Conservation (phyloP, 2,888 invertebrate species). For the Argyresthia goedartella region DNA sequence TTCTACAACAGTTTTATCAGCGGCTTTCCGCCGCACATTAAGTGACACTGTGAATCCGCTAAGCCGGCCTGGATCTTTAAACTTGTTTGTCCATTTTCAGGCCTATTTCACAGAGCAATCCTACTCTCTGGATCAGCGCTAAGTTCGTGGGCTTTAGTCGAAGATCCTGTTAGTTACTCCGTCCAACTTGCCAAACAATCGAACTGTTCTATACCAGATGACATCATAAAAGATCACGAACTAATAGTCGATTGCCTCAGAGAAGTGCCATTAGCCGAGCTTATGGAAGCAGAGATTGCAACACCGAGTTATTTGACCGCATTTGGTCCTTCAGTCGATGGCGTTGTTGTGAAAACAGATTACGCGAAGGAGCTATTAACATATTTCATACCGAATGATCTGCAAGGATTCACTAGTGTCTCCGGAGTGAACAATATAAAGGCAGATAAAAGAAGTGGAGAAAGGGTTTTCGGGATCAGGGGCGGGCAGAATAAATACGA, state of each 20-base stretch:
- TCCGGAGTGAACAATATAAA: slow-evolving; percentile 70
- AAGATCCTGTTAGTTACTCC: slow-evolving; percentile 87
- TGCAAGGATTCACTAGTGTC: slow-evolving; percentile 74
- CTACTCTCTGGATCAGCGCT: slow-evolving; percentile 89
- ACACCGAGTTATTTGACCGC: slow-evolving; percentile 87
- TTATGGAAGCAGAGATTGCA: slow-evolving; percentile 81
- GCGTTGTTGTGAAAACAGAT: slow-evolving; percentile 92
- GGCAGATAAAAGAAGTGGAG: slow-evolving; percentile 73
- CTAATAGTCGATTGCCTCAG: slow-evolving; percentile 87
- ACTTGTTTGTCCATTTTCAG: slow-evolving; percentile 37
- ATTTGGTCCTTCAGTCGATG: slow-evolving; percentile 95
- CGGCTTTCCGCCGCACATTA: too few species aligned
- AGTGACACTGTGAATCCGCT: background rate
- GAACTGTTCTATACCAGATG: slow-evolving; percentile 87
- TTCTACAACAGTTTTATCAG: too few species aligned
- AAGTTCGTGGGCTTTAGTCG: slow-evolving; percentile 91
- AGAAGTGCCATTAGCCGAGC: slow-evolving; percentile 79
- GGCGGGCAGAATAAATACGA: slow-evolving; percentile 80
- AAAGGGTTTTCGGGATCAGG: slow-evolving; percentile 69
- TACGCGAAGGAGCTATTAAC: slow-evolving; percentile 85
- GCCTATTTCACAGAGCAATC: slow-evolving; percentile 89
- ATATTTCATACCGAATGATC: slow-evolving; percentile 76
- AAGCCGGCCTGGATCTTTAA: background rate
- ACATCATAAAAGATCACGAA: slow-evolving; percentile 86
- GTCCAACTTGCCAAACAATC: slow-evolving; percentile 84